These are phyloP conservation scores for Eupithecia subumbrata DNA, from an alignment of 2,888 invertebrate genomes.

Conservation along the genomic window DNA sequence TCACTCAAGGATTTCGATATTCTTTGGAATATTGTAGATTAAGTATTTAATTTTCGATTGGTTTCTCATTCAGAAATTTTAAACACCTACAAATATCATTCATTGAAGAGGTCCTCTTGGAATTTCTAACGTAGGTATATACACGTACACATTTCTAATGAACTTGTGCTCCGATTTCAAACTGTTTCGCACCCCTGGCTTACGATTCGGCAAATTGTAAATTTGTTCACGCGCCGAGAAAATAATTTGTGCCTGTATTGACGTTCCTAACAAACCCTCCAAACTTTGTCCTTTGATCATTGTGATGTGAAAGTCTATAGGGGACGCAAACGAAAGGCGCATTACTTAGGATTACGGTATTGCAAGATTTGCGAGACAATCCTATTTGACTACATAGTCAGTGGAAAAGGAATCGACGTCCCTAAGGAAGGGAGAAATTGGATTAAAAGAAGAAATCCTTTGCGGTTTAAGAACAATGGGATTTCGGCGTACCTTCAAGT, in stretches of 20 bases:
- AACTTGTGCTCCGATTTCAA: not conserved
- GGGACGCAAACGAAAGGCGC: conserved; percentile 49
- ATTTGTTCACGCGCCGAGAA: conserved; percentile 26
- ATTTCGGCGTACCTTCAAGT: conserved; percentile 29
- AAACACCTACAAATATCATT: not conserved
- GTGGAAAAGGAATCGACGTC: conserved; percentile 46
- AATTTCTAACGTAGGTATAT: not conserved
- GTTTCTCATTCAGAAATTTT: not conserved
- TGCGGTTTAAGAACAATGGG: conserved; percentile 42
- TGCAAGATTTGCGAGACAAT: conserved; percentile 45
- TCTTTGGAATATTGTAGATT: conserved; percentile 11
- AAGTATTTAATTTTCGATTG: not conserved
- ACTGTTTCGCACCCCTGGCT: not conserved
- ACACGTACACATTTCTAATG: not conserved
- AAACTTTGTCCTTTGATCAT: conserved; percentile 42
- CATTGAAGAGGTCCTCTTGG: not conserved
- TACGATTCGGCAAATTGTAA: conserved; percentile 12
- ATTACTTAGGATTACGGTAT: conserved; percentile 51
- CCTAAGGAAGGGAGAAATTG: conserved; percentile 45
- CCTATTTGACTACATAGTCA: conserved; percentile 49
- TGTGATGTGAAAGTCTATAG: conserved; percentile 42
- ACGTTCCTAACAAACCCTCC: conserved; percentile 37
- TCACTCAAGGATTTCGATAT: conserved; percentile 45
- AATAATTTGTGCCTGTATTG: conserved; percentile 31
- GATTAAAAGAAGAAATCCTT: conserved; percentile 53